Percentiles rank a stretch among this genome's conserved stretches.
Conservation (phyloP, 2,888 invertebrate species). For the Torymus auratus region DNA sequence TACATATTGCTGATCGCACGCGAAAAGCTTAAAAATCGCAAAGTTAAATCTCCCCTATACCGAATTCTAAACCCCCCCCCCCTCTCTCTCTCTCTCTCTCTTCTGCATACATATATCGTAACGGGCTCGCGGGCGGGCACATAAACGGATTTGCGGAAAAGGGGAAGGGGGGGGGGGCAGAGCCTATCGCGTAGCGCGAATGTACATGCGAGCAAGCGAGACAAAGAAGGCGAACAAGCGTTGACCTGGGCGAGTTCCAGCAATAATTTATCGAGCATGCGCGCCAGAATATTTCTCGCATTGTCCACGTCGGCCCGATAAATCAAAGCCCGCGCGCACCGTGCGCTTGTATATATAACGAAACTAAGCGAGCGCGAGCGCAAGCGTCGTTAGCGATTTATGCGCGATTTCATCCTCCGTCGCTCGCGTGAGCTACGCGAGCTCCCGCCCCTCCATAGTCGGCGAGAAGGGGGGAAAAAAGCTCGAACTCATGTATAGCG, state of each 20-base stretch:
- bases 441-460: neutral
- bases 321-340: slow-evolving; percentile 65
- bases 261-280: slow-evolving; percentile 71
- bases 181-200: neutral
- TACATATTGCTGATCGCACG: neutral
- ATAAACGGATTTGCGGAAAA: slow-evolving; percentile 46
- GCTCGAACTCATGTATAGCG: neutral
- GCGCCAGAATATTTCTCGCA: slow-evolving; percentile 73
- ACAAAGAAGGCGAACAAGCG: slow-evolving; percentile 30
- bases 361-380: slow-evolving; percentile 60
- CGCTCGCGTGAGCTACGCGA: slow-evolving; percentile 3
- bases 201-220: slow-evolving; percentile 47
- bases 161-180: neutral
- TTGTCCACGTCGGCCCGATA: slow-evolving; percentile 72
- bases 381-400: slow-evolving; percentile 70
- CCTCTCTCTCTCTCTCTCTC: neutral
- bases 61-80: neutral
- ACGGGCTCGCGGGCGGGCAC: neutral
- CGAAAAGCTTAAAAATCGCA: slow-evolving; percentile 54
- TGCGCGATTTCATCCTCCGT: slow-evolving; percentile 65
- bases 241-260: slow-evolving; percentile 42
- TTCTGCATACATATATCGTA: slow-evolving; percentile 2
- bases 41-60: slow-evolving; percentile 41
- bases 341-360: slow-evolving; percentile 65
- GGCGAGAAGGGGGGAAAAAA: neutral